A percentile compares a stretch with the other conserved stretches of the same genome.
phyloP scores from a whole-genome alignment of 2,888 invertebrate species.

The Melipona beecheii region DNA sequence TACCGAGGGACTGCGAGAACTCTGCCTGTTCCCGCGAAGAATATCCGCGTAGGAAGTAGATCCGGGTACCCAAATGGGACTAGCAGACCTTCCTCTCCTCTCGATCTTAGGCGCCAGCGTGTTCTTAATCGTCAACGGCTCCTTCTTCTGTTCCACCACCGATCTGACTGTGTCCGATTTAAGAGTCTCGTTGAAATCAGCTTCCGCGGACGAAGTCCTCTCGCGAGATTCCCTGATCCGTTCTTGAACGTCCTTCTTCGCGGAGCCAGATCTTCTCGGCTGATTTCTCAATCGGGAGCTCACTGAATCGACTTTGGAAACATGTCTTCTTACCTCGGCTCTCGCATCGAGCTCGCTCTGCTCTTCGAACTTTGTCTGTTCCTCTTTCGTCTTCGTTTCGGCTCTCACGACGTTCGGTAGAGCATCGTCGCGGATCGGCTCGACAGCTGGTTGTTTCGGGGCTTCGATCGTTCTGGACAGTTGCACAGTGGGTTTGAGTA shows the following conservation, averaged over 20 bases:
- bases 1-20: slow-evolving; percentile 71
- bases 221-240: not conserved
- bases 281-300: slow-evolving; percentile 5
- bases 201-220: not conserved
- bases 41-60: slow-evolving; percentile 92
- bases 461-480: slow-evolving; percentile 5
- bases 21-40: slow-evolving; percentile 86
- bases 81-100: slow-evolving; percentile 86
- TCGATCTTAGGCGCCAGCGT: slow-evolving; percentile 74
- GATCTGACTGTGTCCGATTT: slow-evolving; percentile 1
- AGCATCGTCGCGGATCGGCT: slow-evolving; percentile 6
- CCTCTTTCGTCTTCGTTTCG: not conserved
- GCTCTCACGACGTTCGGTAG: not conserved
- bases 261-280: slow-evolving; percentile 74
- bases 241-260: not conserved
- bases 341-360: not conserved
- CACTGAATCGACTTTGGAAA: slow-evolving; percentile 35
- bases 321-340: slow-evolving; percentile 28
- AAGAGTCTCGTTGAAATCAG: not conserved
- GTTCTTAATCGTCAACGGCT: slow-evolving; percentile 39
- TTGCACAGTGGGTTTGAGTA: slow-evolving; percentile 75
- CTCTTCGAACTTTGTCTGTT: not conserved
- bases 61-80: slow-evolving; percentile 91
- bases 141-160: slow-evolving; percentile 7
- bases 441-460: slow-evolving; percentile 78